Percentiles rank a stretch among this genome's conserved stretches.
Conservation (phyloP, 2,888 invertebrate genomes). For the Plusia festucae region DNA sequence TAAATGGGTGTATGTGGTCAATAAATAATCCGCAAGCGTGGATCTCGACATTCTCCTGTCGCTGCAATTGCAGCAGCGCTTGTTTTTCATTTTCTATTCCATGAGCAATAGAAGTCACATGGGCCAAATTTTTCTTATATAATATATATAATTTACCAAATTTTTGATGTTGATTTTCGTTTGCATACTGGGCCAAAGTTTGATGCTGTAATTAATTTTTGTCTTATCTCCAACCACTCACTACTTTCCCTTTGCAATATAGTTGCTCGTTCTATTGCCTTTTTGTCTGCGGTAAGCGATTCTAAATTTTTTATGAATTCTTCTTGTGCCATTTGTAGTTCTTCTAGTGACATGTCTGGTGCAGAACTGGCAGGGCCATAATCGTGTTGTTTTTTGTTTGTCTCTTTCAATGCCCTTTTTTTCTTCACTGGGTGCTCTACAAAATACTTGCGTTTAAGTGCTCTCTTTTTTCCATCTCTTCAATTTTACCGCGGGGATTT, state of each 20-base stretch:
- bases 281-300: background rate
- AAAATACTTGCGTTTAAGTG: conserved; percentile 37
- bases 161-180: conserved; percentile 17
- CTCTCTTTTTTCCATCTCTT: conserved; percentile 31
- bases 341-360: conserved; percentile 39
- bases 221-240: conserved; percentile 49
- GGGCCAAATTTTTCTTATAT: conserved; percentile 40
- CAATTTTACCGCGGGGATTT: too few species aligned
- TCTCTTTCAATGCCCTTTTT: conserved; percentile 23
- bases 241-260: conserved; percentile 49
- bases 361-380: conserved; percentile 40
- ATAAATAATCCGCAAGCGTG: conserved; percentile 18
- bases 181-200: conserved; percentile 46
- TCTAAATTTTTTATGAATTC: conserved; percentile 40
- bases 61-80: conserved; percentile 12
- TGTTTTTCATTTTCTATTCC: conserved; percentile 8
- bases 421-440: conserved; percentile 31
- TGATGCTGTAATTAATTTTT: conserved; percentile 45
- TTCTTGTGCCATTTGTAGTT: conserved; percentile 13
- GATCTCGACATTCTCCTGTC: conserved; percentile 8
- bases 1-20: background rate
- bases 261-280: conserved; percentile 14
- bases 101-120: conserved; percentile 22
- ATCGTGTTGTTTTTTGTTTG: conserved; percentile 29
- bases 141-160: conserved; percentile 50